Conservation (phyloP, 2,888 invertebrate species). For the Andricus quercusramuli region DNA sequence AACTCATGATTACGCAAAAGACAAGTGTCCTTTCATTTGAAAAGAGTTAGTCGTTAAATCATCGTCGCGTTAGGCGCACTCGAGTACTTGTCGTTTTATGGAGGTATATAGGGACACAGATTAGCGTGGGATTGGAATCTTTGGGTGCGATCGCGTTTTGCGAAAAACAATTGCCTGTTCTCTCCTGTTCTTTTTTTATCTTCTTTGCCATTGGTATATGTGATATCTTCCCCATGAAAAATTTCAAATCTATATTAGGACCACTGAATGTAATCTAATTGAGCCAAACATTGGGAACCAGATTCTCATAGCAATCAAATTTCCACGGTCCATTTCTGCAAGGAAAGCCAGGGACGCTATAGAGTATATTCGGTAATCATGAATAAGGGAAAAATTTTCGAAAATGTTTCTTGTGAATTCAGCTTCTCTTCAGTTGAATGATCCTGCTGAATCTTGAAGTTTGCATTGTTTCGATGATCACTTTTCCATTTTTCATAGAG, state of each 20-base stretch:
- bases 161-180: conserved; percentile 54
- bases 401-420: too few relatives aligned
- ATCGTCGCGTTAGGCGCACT: conserved; percentile 50
- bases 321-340: too few relatives aligned
- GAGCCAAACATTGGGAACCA: too few relatives aligned
- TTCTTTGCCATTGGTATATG: background rate
- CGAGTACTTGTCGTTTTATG: conserved; percentile 58
- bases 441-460: too few relatives aligned
- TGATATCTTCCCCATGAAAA: background rate
- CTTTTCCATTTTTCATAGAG: too few relatives aligned
- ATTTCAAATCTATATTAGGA: background rate
- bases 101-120: conserved; percentile 59
- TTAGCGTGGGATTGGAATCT: conserved; percentile 72
- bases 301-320: too few relatives aligned
- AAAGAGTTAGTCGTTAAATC: conserved; percentile 50
- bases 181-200: background rate
- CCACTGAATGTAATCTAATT: too few relatives aligned
- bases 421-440: too few relatives aligned
- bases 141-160: conserved; percentile 68
- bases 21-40: conserved; percentile 39
- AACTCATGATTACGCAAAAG: conserved; percentile 26
- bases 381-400: too few relatives aligned
- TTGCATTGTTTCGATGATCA: too few relatives aligned
- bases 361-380: too few relatives aligned
- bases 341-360: too few relatives aligned